Percentiles rank a stretch among this genome's conserved stretches.
Conservation (phyloP, 1,140 invertebrate genomes). For the Drosophila watanabei region DNA sequence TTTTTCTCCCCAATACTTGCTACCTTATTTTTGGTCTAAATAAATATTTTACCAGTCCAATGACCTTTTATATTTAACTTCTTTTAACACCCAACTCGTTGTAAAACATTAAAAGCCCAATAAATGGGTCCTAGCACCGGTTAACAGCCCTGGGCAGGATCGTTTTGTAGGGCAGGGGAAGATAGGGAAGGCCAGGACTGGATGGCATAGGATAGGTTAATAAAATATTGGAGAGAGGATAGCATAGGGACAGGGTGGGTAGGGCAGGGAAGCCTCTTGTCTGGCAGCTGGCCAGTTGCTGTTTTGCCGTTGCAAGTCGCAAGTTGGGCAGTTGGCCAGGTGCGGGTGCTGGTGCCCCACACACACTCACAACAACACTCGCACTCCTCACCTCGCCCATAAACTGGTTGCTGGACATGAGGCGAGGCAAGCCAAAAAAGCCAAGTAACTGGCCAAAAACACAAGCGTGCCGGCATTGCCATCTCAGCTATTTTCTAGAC, state of each 20-base stretch:
- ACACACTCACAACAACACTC: conserved; percentile 51
- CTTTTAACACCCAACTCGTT: conserved; percentile 6
- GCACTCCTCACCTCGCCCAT: conserved; percentile 32
- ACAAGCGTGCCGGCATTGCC: conserved; percentile 16
- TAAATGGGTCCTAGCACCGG: conserved; percentile 24
- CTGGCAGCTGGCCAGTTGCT: conserved; percentile 60
- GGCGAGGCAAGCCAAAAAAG: conserved; percentile 48
- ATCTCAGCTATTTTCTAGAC: conserved; percentile 14
- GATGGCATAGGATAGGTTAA: conserved; percentile 12
- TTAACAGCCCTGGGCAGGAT: conserved; percentile 29
- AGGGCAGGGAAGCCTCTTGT: conserved; percentile 37
- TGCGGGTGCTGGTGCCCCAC: conserved; percentile 77
- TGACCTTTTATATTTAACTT: conserved; percentile 15
- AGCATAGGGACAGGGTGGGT: conserved; percentile 21
- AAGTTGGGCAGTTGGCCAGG: conserved; percentile 83
- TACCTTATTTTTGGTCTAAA: neutral
- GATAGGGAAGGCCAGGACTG: conserved; percentile 18
- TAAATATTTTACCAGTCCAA: neutral
- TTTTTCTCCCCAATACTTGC: neutral
- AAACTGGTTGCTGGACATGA: conserved; percentile 66
- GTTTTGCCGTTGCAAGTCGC: conserved; percentile 42
- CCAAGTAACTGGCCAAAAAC: conserved; percentile 29
- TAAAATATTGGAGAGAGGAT: neutral
- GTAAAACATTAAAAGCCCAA: conserved; percentile 27
- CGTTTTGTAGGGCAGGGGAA: conserved; percentile 1